A percentile compares a stretch with the other conserved stretches of the same genome.
These are phyloP conservation scores for Eledona agricola DNA, from an alignment of 2,888 invertebrate genomes.

Conservation along the genomic window DNA sequence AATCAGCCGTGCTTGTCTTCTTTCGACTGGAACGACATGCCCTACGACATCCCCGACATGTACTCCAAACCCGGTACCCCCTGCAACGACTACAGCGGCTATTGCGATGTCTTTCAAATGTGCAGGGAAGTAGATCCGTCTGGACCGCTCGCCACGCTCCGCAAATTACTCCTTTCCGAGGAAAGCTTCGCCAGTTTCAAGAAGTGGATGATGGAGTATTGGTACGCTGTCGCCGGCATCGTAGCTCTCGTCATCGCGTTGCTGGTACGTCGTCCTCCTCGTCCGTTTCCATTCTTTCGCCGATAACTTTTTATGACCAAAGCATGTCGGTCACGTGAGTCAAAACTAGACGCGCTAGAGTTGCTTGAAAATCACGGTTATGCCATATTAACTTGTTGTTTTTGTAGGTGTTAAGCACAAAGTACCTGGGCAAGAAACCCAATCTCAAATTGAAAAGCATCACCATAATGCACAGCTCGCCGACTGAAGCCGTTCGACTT, in stretches of 20 bases:
- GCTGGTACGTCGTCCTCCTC: slow-evolving; percentile 86
- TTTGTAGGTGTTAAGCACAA: slow-evolving; percentile 80
- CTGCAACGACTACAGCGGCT: slow-evolving; percentile 92
- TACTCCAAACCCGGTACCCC: slow-evolving; percentile 93
- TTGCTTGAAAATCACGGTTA: no score
- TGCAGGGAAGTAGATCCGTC: slow-evolving; percentile 94
- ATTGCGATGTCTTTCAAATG: slow-evolving; percentile 76
- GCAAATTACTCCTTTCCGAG: slow-evolving; percentile 86
- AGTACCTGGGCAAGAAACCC: slow-evolving; percentile 80
- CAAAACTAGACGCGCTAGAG: no score
- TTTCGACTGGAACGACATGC: slow-evolving; percentile 88
- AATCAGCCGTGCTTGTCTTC: slow-evolving; percentile 86
- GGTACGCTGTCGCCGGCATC: slow-evolving; percentile 88
- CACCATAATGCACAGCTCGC: slow-evolving; percentile 89
- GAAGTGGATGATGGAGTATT: slow-evolving; percentile 87
- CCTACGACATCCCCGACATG: slow-evolving; percentile 92
- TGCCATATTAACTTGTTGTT: no score
- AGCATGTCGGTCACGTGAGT: no score
- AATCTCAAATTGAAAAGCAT: slow-evolving; percentile 85
- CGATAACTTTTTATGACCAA: no score
- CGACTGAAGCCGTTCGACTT: slow-evolving; percentile 86
- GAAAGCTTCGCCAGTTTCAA: slow-evolving; percentile 90
- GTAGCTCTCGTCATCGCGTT: slow-evolving; percentile 77
- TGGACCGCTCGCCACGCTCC: slow-evolving; percentile 87
- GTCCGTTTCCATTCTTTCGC: no score